Percentiles rank a stretch among this genome's conserved stretches.
Conservation (phyloP, 2,888 invertebrate genomes). For the Dolichopus griseipennis region DNA sequence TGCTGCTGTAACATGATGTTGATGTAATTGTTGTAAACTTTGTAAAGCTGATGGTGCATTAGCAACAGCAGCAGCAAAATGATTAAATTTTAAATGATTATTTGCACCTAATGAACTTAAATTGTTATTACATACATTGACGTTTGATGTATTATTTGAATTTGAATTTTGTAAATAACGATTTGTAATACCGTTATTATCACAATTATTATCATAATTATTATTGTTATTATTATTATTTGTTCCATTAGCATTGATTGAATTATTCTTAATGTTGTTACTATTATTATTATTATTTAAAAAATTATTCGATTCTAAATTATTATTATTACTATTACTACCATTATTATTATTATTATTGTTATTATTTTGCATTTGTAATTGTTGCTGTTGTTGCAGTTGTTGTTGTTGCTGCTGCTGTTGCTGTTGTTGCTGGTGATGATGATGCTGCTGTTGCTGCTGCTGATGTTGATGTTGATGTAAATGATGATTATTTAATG, state of each 20-base stretch:
- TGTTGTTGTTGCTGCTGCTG: neutral
- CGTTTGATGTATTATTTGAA: slow-evolving; percentile 8
- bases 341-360: slow-evolving; percentile 22
- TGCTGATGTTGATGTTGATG: slow-evolving; percentile 16
- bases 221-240: slow-evolving; percentile 39
- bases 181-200: slow-evolving; percentile 24
- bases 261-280: slow-evolving; percentile 24
- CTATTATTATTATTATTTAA: slow-evolving; percentile 23
- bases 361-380: slow-evolving; percentile 9
- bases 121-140: neutral
- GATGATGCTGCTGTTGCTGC: too few relatives aligned
- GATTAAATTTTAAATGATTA: slow-evolving; percentile 20
- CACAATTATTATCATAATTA: slow-evolving; percentile 31
- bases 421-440: too few relatives aligned
- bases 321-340: slow-evolving; percentile 24
- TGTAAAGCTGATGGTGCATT: slow-evolving; percentile 39
- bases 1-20: slow-evolving; percentile 40
- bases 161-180: slow-evolving; percentile 22
- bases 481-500: slow-evolving; percentile 31
- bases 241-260: slow-evolving; percentile 22
- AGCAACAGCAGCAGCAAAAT: slow-evolving; percentile 31
- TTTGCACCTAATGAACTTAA: neutral
- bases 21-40: slow-evolving; percentile 42
- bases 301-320: slow-evolving; percentile 2
- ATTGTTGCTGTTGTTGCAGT: slow-evolving; percentile 13